phyloP scores from a whole-genome alignment of 2,113 vertebrate genomes.

The Cichladusa arquata region DNA sequence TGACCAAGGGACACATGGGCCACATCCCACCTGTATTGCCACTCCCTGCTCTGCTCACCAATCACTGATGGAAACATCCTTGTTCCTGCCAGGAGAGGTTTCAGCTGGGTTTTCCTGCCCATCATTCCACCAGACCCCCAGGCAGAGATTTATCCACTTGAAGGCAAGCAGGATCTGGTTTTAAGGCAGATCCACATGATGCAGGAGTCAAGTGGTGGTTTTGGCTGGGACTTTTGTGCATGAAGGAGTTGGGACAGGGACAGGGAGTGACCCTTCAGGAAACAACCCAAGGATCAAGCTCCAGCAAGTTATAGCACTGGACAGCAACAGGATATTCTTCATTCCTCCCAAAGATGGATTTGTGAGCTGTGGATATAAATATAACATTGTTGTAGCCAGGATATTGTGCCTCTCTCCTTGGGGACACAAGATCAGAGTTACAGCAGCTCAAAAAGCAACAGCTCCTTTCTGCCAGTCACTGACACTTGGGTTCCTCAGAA shows the following conservation, averaged over 20 bases:
- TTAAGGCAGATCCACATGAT: fast-evolving
- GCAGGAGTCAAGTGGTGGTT: not conserved
- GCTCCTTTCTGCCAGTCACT: not conserved
- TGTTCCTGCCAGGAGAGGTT: not conserved
- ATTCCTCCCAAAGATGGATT: not conserved
- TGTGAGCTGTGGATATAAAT: not conserved
- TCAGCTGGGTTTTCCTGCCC: not conserved
- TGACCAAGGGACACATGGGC: not conserved
- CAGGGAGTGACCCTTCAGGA: not conserved
- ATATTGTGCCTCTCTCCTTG: not conserved
- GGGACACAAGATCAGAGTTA: not conserved
- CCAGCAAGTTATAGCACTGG: not conserved
- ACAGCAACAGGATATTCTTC: not conserved
- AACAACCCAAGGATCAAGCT: not conserved
- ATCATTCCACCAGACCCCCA: not conserved
- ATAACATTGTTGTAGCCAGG: not conserved
- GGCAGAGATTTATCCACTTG: not conserved
- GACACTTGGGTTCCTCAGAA: not conserved
- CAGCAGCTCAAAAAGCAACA: not conserved
- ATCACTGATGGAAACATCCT: not conserved
- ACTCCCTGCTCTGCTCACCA: not conserved
- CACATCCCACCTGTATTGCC: fast-evolving
- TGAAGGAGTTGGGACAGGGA: not conserved
- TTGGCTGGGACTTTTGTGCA: not conserved
- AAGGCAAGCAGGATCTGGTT: not conserved